phyloP scores from a whole-genome alignment of 2,888 invertebrate species.

The Chymomyza caudatula region DNA sequence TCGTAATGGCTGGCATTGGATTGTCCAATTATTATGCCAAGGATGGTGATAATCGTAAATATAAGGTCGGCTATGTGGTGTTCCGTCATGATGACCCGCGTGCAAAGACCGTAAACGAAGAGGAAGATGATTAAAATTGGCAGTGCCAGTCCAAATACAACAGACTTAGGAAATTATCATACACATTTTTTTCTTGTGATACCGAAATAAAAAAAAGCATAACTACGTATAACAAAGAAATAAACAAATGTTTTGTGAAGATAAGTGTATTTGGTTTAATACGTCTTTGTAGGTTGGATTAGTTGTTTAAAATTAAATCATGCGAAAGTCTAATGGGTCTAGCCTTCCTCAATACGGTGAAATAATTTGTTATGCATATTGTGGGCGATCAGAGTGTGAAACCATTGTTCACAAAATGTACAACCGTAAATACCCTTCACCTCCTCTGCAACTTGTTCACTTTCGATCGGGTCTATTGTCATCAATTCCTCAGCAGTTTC shows the following conservation, averaged over 20 bases:
- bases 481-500: slow-evolving; percentile 18
- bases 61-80: slow-evolving; percentile 82
- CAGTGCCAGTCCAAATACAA: neutral
- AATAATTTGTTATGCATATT: slow-evolving; percentile 35
- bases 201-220: slow-evolving; percentile 29
- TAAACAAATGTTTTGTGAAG: neutral
- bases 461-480: neutral
- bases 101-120: slow-evolving; percentile 80
- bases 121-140: slow-evolving; percentile 71
- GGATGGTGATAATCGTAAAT: slow-evolving; percentile 84
- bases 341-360: slow-evolving; percentile 30
- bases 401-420: slow-evolving; percentile 29
- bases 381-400: slow-evolving; percentile 40
- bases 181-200: neutral
- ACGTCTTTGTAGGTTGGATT: neutral
- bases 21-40: slow-evolving; percentile 79
- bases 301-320: no score
- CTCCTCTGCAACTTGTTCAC: neutral
- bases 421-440: slow-evolving; percentile 24
- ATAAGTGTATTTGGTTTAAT: neutral
- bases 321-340: neutral
- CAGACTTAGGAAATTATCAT: neutral
- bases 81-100: slow-evolving; percentile 85
- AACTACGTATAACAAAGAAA: slow-evolving; percentile 49
- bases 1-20: slow-evolving; percentile 79